Base-by-base conservation (phyloP, 1,140 invertebrate genomes). In the Harpegnathos saltator region DNA sequence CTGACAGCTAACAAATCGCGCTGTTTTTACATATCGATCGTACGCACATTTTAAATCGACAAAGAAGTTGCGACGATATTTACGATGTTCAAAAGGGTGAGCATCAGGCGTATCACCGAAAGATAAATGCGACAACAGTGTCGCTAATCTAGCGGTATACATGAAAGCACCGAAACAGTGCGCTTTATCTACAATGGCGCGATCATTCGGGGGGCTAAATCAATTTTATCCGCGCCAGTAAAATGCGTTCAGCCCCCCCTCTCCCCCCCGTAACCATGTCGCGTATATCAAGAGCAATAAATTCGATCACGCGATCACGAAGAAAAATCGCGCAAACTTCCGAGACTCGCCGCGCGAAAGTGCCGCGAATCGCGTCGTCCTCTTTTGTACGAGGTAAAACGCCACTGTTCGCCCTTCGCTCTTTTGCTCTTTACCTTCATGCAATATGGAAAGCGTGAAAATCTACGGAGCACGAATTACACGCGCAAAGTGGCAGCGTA, bases 381-480 rank as follows among this genome's bases (percentile, higher is more conserved):
- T n/a, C 19, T 9, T 33, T 17, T 12, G 26, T 7, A 48, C 7
- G 38, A 52, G 33, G 44, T n/a, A 54, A 50, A 38, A n/a, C n/a
- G n/a, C n/a, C n/a, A 15, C 72, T 3, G 33, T 1, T 59, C 14
- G 48, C 5, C 19, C 38, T 7, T 24, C 14, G 26, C 38, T n/a
- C n/a, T n/a, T n/a, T n/a, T n/a, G 22, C 56, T 9, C 26, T 4
- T 78, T 44, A 44, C 56, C 50, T 44, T 44, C n/a, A 14, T 29
- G 29, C 19, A 44, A 9, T 69, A 69, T 69, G 52, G 44, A 80
- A 71, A 71, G 65, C 22, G 52, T 9, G 58, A 82, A 62, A 82
- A 82, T 61, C 59, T 50, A 59, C 24, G 44, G 24, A 2, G 52
- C 63, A 38, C 63, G 59, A 63, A 83, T 38, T 29, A 74, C 44